Evolutionary conservation across 2,797 vertebrate genomes (phyloP).

Genomic region (Arctocebus calabarensis): DNA sequence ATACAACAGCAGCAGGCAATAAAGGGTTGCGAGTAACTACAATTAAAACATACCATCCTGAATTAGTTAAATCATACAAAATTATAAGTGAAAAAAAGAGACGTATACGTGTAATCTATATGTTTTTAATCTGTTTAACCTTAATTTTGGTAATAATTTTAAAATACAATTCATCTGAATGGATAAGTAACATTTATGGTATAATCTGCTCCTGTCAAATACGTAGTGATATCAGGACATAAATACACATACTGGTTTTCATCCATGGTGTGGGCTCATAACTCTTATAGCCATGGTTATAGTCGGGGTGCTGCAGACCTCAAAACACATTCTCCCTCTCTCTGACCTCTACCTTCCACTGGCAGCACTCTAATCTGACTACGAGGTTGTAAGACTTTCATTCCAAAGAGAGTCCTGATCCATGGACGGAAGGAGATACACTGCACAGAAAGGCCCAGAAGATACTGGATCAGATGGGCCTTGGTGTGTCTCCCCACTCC

Average conservation of each 20-base stretch:
- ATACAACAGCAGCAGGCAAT: background rate
- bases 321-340: background rate
- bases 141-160: constrained; percentile 15
- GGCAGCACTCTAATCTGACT: background rate
- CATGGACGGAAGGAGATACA: background rate
- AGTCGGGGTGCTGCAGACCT: background rate
- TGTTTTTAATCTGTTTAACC: background rate
- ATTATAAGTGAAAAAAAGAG: background rate
- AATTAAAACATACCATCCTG: constrained; percentile 43
- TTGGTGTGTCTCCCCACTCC: background rate
- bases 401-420: background rate
- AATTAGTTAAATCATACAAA: constrained; percentile 21
- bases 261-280: background rate
- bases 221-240: background rate
- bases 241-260: background rate
- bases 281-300: background rate
- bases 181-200: background rate
- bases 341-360: background rate
- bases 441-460: background rate
- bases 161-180: background rate
- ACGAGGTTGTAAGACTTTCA: background rate
- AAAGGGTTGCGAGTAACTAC: background rate
- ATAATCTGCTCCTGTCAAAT: background rate
- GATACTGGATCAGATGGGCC: background rate
- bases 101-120: background rate